Percentiles rank a stretch among this genome's conserved stretches.
Conservation (phyloP, 1,140 invertebrate species). For the Pseudomyrmex dendroicus region DNA sequence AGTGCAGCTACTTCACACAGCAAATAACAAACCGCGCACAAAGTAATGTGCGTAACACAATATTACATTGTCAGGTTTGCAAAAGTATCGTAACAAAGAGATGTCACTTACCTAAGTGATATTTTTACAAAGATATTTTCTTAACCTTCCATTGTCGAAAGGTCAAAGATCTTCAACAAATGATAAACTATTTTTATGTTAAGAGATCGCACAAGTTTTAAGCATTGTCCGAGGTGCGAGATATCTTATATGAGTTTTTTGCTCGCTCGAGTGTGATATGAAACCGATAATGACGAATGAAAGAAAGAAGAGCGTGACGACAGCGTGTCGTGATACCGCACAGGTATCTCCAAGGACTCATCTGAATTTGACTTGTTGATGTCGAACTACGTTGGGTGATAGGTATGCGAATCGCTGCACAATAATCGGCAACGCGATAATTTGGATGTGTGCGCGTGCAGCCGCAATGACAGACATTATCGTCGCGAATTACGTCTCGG, state of each 20-base stretch:
- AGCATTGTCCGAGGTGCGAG: not conserved
- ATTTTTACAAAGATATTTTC: too few relatives aligned
- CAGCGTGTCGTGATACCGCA: not conserved
- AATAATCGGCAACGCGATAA: conserved; percentile 11
- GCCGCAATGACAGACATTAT: conserved; percentile 34
- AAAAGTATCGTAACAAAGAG: too few relatives aligned
- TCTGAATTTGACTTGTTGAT: conserved; percentile 10
- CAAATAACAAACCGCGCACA: too few relatives aligned
- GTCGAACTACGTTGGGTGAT: not conserved
- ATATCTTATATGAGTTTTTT: conserved; percentile 50
- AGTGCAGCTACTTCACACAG: too few relatives aligned
- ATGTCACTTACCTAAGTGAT: too few relatives aligned
- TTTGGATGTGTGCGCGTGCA: conserved; percentile 5
- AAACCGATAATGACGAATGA: conserved; percentile 28
- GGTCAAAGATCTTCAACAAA: too few relatives aligned
- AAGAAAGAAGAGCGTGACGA: conserved; percentile 2
- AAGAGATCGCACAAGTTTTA: not conserved
- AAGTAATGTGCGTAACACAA: too few relatives aligned
- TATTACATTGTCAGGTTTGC: too few relatives aligned
- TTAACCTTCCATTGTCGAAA: too few relatives aligned
- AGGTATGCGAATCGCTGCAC: not conserved
- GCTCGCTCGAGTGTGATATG: conserved; percentile 17
- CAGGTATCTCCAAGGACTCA: conserved; percentile 1
- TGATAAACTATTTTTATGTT: not conserved
- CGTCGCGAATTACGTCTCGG: conserved; percentile 19